Percentiles rank a stretch among this genome's conserved stretches.
Conservation (phyloP, 2,797 vertebrate genomes). For the Platalea minor region DNA sequence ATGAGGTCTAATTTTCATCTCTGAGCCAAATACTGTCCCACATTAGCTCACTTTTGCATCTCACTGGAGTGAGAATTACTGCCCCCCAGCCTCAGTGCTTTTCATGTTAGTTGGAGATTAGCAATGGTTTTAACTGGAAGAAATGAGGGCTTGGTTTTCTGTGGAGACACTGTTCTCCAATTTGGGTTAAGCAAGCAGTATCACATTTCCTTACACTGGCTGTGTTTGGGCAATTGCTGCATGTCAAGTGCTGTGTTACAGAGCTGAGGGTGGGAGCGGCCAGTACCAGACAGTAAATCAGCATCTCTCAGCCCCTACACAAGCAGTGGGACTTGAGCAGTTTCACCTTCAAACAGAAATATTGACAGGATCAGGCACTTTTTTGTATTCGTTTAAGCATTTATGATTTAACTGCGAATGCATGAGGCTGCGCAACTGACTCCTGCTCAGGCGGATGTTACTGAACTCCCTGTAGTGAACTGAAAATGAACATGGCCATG, state of each 20-base stretch:
- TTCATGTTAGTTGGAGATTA: slow-evolving; percentile 27
- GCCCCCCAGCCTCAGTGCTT: slow-evolving; percentile 7
- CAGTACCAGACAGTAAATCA: not conserved
- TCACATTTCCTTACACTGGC: not conserved
- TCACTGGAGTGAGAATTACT: slow-evolving; percentile 1
- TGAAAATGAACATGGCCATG: not conserved
- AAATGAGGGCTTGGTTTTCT: not conserved
- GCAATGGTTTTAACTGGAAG: not conserved
- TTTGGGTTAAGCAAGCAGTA: not conserved
- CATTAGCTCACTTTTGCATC: slow-evolving; percentile 11
- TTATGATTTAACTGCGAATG: not conserved
- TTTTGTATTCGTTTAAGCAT: not conserved
- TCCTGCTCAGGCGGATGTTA: not conserved
- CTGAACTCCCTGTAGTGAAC: not conserved
- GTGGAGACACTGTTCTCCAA: not conserved
- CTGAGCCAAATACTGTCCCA: slow-evolving; percentile 13
- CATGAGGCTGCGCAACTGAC: not conserved
- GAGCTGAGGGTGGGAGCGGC: not conserved
- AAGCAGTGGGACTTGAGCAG: not conserved
- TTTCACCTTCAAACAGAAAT: not conserved
- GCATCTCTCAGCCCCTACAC: not conserved
- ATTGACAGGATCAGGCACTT: not conserved
- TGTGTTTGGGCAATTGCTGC: not conserved
- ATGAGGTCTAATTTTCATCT: slow-evolving; percentile 44
- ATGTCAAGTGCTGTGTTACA: not conserved